Base-by-base conservation (phyloP, 2,113 vertebrate genomes). In the Chloropsis hardwickii region DNA sequence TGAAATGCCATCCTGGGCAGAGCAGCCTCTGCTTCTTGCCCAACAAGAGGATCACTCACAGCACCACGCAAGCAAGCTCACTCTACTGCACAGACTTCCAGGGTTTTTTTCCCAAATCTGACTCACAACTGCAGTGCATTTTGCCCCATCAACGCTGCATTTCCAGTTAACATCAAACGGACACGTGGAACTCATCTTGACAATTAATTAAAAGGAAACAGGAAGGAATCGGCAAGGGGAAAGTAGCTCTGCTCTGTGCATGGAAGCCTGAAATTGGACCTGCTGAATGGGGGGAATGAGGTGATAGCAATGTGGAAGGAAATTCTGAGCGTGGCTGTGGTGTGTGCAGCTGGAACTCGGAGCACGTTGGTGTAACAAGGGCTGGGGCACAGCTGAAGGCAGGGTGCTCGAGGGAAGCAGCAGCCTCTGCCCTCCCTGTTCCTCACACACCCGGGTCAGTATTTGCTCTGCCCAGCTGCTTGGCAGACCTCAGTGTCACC, bases 191-290 rank as follows among this genome's bases (percentile, higher is more conserved):
- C 66, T 67, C 79, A 47, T 50, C 84, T 69, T 94, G 70, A 83
- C 48, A 78, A 71, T 84, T 81, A 80, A 96, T 88, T 84, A 74
- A 82, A 77, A 58, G n/a, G 48, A n/a, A 18, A 15, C 24, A 51
- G 62, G 82, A 80, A 76, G 45, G 57, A 80, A 89, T n/a, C 77
- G 24, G 56, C 83, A 42, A 78, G 31, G 42, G 71, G 31, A 80
- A 86, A 88, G 78, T 13, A 76, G 39, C 25, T 70, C 69, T 90
- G 57, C 37, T 69, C 5, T 72, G 81, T 65, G 73, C 85, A 47
- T 29, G 35, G 45, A 62, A 73, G 81, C 78, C 80, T 92, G 90
- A 85, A 86, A 77, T 45, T 85, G 62, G 78, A 91, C 71, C 50
- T 33, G 17, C 2, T 40, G 88, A 80, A 78, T 18, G 44, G 53